Base-by-base conservation (phyloP, 2,797 vertebrate species). In the Lindbergichthys nudifrons region DNA sequence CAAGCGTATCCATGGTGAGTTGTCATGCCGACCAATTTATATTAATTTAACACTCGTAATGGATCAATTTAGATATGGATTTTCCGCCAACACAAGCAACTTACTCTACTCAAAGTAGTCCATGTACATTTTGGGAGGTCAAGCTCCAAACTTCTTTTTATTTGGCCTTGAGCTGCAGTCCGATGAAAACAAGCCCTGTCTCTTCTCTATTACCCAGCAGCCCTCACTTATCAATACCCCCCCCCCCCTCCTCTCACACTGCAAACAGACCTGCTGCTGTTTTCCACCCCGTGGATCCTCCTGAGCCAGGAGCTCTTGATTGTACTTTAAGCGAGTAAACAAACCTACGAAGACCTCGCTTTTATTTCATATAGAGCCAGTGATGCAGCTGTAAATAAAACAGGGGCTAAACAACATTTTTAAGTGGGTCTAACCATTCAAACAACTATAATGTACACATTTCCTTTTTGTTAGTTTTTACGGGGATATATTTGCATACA, bases 261-360 rank as follows among this genome's bases (percentile, higher is more conserved):
- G 74, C 68, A 84, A 88, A 89, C 87, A 89, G 79, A 85, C 77
- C 58, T 58, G 80, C 83, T 69, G 75, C 81, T 78, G 77, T 70
- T 80, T 32, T 71, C 41, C 46, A 47, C 75, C 77, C 75, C 1
- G 30, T 63, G 77, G 65, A 65, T 78, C 76, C 75, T 77, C 79
- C 67, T 68, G 36, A 82, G 61, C 60, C 85, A 62, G 42, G 51
- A 89, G 74, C 73, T 60, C 74, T 26, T 10, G 58, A 72, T 43
- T 74, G 51, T 70, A 75, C 86, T 81, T 73, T 11, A 75, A 46
- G 77, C 32, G 16, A 57, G 84, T 81, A 89, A 89, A 90, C 85
- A 86, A 75, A 70, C 62, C 65, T 11, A 21, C n/a, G 0, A 61
- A 36, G 46, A 69, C 48, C 1, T 10, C 26, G 30, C 32, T 47